Evolutionary conservation across 2,797 vertebrate genomes (phyloP).

Genomic region (Tenualosa thibaudeaui): DNA sequence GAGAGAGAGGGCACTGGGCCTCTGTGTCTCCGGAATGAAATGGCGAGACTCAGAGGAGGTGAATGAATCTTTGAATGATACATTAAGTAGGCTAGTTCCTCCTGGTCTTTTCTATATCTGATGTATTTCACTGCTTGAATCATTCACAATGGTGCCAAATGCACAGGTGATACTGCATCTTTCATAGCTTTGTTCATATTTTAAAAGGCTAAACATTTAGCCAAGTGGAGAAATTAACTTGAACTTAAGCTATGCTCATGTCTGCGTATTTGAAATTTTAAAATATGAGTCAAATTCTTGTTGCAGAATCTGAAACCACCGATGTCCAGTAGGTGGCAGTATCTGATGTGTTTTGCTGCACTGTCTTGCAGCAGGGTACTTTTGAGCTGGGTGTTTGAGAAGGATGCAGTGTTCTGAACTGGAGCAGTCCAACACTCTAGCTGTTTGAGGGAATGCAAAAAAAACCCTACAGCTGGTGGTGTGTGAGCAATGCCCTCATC

Average conservation of each 20-base stretch:
- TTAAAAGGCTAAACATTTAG: not conserved
- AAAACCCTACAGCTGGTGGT: not conserved
- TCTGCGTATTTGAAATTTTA: not conserved
- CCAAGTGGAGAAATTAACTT: not conserved
- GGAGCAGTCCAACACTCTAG: not conserved
- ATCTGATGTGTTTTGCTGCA: not conserved
- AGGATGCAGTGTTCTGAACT: not conserved
- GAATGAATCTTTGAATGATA: not conserved
- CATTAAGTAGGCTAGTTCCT: too few relatives aligned
- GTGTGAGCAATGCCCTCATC: not conserved
- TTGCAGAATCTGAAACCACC: not conserved
- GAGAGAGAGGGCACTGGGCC: not conserved
- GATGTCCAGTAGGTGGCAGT: not conserved
- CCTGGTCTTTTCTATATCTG: too few relatives aligned
- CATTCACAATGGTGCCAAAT: too few relatives aligned
- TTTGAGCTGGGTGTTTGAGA: not conserved
- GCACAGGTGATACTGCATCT: too few relatives aligned
- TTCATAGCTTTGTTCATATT: not conserved
- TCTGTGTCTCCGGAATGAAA: not conserved
- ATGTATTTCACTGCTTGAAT: too few relatives aligned
- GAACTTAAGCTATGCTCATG: not conserved
- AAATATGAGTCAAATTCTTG: not conserved
- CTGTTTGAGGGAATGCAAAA: not conserved
- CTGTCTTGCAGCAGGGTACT: not conserved
- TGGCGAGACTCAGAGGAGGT: not conserved